Evolutionary conservation across 2,888 invertebrate genomes (phyloP), one percentile per base, ranked within the genome.

Genomic region (Frankliniella fusca): DNA sequence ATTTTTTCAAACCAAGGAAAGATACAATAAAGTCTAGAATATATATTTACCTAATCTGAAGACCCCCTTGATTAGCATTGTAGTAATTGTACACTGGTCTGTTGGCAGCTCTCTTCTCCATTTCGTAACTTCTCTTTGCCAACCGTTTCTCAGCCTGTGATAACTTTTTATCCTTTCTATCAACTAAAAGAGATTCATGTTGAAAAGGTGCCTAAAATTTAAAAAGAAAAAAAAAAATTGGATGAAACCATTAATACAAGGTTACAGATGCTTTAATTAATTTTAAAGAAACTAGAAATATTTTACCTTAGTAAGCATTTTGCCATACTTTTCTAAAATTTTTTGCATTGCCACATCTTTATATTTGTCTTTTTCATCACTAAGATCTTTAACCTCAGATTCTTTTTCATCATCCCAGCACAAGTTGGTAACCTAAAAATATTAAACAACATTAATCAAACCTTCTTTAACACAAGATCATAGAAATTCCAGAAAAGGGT

Each of bases 151-250:
- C 98, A 49, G 96, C 95, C 87, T 95, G 94, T 0, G 97, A 97
- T 80, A 98, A 89, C 86, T 97, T 96, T 88, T 97, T 95, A 86
- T 98, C 98, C 87, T 98, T 97, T 80, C 97, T 92, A 88, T 98
- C 98, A 7, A 98, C 94, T 54, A 99, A 90, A 82, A 98, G 90
- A 15, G 97, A 97, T 88, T 99, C 98, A 87, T 99, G 98, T 86
- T 96, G 95, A 89, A 98, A 98, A 0, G 98, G 98, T 86, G 95
- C 94, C 88, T 88, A 84, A 50, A 84, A 84, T 82, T 82, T 61
- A 28, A 81, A 61, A 82, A 81, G 80, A 38, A 82, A 49, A 50
- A 80, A 80, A 80, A 48, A n/a, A n/a, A n/a, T n/a, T n/a, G n/a
- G n/a, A n/a, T n/a, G n/a, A n/a, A n/a, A n/a, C n/a, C n/a, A n/a